Percentiles rank a stretch among this genome's conserved stretches.
These are phyloP conservation scores for Chloebia gouldiae DNA, from an alignment of 2,113 vertebrate species.

Conservation along the genomic window DNA sequence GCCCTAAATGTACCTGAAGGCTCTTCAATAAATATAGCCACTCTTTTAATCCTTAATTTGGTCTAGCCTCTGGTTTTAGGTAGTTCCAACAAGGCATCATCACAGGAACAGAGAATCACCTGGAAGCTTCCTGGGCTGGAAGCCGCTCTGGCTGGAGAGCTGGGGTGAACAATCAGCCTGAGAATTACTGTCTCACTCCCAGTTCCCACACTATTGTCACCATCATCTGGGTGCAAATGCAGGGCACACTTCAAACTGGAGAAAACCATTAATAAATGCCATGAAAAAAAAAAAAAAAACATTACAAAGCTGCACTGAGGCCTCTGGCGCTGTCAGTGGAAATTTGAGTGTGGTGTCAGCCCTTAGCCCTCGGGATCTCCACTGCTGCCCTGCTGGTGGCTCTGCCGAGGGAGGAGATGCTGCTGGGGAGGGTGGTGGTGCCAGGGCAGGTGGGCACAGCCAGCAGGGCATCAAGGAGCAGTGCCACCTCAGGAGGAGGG, in stretches of 20 bases:
- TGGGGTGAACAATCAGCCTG: neutral
- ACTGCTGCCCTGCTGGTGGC: neutral
- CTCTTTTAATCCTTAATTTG: neutral
- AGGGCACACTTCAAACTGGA: neutral
- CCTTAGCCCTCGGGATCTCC: neutral
- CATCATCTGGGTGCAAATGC: neutral
- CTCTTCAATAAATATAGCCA: neutral
- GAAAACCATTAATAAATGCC: neutral
- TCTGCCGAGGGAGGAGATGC: neutral
- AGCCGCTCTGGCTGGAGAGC: neutral
- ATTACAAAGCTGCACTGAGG: neutral
- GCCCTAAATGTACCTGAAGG: neutral
- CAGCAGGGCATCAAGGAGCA: neutral
- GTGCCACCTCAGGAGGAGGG: neutral
- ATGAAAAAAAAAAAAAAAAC: neutral
- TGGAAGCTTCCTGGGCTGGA: neutral
- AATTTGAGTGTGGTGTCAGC: accelerated
- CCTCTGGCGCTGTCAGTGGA: neutral
- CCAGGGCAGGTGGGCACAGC: neutral
- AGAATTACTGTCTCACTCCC: neutral
- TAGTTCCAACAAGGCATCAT: too few relatives aligned
- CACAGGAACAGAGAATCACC: neutral
- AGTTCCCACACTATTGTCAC: neutral
- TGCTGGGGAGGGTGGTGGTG: neutral
- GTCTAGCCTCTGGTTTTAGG: neutral